Conservation (phyloP, 2,888 invertebrate genomes). For the Portevinia maculata region DNA sequence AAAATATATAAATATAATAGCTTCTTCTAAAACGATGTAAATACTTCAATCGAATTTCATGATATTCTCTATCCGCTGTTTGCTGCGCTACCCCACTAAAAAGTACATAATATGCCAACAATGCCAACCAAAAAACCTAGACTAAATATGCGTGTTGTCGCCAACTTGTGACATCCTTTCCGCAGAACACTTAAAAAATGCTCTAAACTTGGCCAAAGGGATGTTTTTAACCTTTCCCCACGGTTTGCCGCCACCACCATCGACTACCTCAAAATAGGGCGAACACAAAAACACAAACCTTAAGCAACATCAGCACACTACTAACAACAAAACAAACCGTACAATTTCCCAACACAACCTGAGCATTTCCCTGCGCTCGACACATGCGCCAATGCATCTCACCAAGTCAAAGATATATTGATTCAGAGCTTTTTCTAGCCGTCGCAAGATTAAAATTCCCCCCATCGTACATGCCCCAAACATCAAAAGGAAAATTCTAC, state of each 20-base stretch:
- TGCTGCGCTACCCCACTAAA: constrained; percentile 21
- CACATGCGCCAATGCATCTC: constrained; percentile 69
- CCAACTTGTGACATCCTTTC: constrained; percentile 74
- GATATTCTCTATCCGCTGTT: constrained; percentile 9
- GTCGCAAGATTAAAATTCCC: constrained; percentile 63
- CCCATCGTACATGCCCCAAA: constrained; percentile 16
- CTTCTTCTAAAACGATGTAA: constrained; percentile 54
- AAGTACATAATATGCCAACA: constrained; percentile 71
- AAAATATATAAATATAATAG: constrained; percentile 52
- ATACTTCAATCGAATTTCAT: constrained; percentile 58
- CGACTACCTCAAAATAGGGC: constrained; percentile 54
- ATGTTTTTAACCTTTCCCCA: constrained; percentile 63
- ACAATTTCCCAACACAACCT: constrained; percentile 69
- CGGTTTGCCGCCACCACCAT: constrained; percentile 40
- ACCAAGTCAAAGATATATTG: constrained; percentile 71
- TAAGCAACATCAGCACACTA: constrained; percentile 25
- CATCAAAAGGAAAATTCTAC: constrained; percentile 55
- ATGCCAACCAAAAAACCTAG: constrained; percentile 69
- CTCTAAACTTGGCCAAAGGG: constrained; percentile 68
- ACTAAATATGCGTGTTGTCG: constrained; percentile 73
- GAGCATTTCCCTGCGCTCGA: constrained; percentile 50
- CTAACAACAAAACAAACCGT: constrained; percentile 69
- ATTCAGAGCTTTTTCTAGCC: constrained; percentile 68
- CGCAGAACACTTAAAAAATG: constrained; percentile 63
- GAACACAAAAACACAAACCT: constrained; percentile 44